A percentile compares a stretch with the other conserved stretches of the same genome.
phyloP scores from a whole-genome alignment of 2,888 invertebrate species.

The Prostheceraeus crozeri region DNA sequence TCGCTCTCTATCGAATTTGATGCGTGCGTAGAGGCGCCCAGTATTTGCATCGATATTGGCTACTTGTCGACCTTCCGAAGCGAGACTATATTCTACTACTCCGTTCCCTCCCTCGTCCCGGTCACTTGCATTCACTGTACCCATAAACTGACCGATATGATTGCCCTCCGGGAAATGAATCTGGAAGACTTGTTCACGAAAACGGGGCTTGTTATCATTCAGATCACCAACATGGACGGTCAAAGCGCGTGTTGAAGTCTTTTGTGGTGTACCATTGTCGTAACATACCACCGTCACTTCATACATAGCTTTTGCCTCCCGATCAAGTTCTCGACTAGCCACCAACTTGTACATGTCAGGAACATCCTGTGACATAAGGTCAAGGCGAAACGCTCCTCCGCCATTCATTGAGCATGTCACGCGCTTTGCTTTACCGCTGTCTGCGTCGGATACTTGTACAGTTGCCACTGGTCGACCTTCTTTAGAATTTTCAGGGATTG shows the following conservation, averaged over 20 bases:
- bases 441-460: constrained; percentile 24
- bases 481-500: constrained; percentile 25
- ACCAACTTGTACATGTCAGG: constrained; percentile 25
- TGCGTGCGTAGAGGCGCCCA: constrained; percentile 14
- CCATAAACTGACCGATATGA: constrained; percentile 17
- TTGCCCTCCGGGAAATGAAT: constrained; percentile 72
- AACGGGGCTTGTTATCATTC: constrained; percentile 67
- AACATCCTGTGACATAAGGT: constrained; percentile 55
- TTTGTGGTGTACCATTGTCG: constrained; percentile 26
- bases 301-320: constrained; percentile 22
- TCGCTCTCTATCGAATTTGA: constrained; percentile 27
- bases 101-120: constrained; percentile 20
- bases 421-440: constrained; percentile 29
- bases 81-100: constrained; percentile 10
- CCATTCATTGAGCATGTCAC: constrained; percentile 28
- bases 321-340: constrained; percentile 62
- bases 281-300: constrained; percentile 22
- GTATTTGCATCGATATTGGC: constrained; percentile 22
- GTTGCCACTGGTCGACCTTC: constrained; percentile 30
- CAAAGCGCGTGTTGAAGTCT: constrained; percentile 9
- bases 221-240: constrained; percentile 77
- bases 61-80: neutral
- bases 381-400: constrained; percentile 44
- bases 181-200: constrained; percentile 61
- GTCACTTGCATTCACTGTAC: constrained; percentile 29